Evolutionary conservation across 2,797 vertebrate species (phyloP), one percentile per base, ranked within the genome.

Genomic region (Bradypodion pumilum): DNA sequence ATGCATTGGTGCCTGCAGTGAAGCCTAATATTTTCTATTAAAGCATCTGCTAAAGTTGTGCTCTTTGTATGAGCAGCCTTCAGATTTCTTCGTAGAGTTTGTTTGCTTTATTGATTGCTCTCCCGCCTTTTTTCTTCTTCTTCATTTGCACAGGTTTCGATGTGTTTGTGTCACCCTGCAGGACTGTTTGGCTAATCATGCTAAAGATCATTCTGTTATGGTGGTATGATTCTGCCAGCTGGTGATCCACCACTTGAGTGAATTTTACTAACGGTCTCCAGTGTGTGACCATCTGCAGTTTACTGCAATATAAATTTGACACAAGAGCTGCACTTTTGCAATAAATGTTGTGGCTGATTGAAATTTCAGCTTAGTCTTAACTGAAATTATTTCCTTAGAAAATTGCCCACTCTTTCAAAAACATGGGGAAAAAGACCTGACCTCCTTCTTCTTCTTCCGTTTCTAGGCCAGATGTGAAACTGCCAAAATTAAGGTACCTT

Each of bases 71-170:
- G 9, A 7, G 0, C 9, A 10, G 21, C 6, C 27, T 59, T n/a
- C 23, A 35, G 69, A 63, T 74, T 0, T 0, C n/a, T 25, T 1
- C 1, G 0, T 7, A 70, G 2, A 5, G 35, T 78, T 75, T 74
- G 60, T 79, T 10, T 77, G 1, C 78, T 80, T 80, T 60, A 69
- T 59, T 74, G 56, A 52, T 83, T 68, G 21, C 63, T 70, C 52
- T 25, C 25, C n/a, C 40, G 8, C 16, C 27, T 56, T 65, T 25
- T 35, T 21, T n/a, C n/a, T n/a, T n/a, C n/a, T n/a, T n/a, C n/a
- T n/a, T 42, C 9, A 69, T 80, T 44, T 62, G 32, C 16, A 60
- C 25, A 2, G 25, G 42, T 75, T 49, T 68, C 16, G 32, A 60
- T 27, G n/a, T 60, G 73, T 59, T 75, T 52, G 4, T 8, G 16